These are phyloP conservation scores for Planiliza haematocheilus DNA, from an alignment of 2,113 vertebrate species.

Conservation along the genomic window DNA sequence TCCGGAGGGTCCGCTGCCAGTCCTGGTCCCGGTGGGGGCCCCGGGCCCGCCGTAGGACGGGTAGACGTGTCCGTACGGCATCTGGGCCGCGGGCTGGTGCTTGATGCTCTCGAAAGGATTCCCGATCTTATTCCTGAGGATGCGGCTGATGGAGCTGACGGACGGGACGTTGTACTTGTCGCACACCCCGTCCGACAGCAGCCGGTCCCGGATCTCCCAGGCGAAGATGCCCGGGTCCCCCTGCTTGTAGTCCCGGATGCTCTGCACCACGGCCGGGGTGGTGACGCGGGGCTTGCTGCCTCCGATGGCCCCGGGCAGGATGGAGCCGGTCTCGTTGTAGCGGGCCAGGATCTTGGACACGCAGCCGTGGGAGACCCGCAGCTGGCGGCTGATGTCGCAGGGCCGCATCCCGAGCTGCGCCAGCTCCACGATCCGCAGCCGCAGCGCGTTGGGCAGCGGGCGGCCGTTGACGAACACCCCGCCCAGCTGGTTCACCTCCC, in stretches of 20 bases:
- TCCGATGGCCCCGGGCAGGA: constrained; percentile 93
- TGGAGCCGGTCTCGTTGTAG: constrained; percentile 94
- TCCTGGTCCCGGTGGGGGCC: constrained; percentile 83
- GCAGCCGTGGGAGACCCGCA: constrained; percentile 53
- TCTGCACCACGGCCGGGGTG: constrained; percentile 92
- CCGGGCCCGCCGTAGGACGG: constrained; percentile 87
- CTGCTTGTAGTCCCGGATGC: constrained; percentile 93
- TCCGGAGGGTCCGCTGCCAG: constrained; percentile 74
- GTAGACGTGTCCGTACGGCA: constrained; percentile 89
- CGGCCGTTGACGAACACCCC: constrained; percentile 94
- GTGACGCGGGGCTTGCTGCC: constrained; percentile 94
- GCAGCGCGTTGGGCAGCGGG: constrained; percentile 90
- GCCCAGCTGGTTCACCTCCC: constrained; percentile 94
- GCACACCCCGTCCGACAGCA: constrained; percentile 91
- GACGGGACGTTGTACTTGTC: constrained; percentile 96
- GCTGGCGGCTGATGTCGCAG: constrained; percentile 93
- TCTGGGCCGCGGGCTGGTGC: constrained; percentile 74
- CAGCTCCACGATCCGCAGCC: constrained; percentile 91
- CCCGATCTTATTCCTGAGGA: constrained; percentile 92
- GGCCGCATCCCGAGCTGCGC: constrained; percentile 94
- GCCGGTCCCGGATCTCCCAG: constrained; percentile 94
- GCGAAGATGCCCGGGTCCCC: constrained; percentile 94
- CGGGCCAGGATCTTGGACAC: constrained; percentile 85
- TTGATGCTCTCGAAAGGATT: constrained; percentile 83
- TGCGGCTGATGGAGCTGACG: constrained; percentile 94